Percentiles rank a stretch among this genome's conserved stretches.
Evolutionary conservation across 2,888 invertebrate species (phyloP).

Genomic region (Archips xylosteana): DNA sequence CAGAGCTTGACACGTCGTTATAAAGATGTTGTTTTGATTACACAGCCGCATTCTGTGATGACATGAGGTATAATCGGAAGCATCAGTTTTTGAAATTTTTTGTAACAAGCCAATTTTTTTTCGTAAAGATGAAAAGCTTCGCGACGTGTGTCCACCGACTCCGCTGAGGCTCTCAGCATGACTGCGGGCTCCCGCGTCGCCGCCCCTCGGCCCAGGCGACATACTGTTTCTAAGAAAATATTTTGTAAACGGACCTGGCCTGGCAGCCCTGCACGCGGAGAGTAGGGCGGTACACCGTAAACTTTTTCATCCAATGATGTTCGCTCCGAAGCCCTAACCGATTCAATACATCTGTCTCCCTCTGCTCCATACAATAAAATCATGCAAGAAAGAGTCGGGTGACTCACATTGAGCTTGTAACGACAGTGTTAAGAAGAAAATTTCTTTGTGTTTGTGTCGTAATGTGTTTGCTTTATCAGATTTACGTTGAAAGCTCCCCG

Average conservation of each 20-base stretch:
- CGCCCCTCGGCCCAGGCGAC: slow-evolving; percentile 80
- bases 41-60: slow-evolving; percentile 56
- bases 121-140: slow-evolving; percentile 73
- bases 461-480: slow-evolving; percentile 84
- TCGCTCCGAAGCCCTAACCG: slow-evolving; percentile 50
- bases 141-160: slow-evolving; percentile 82
- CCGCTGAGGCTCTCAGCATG: slow-evolving; percentile 84
- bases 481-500: slow-evolving; percentile 84
- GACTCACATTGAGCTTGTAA: slow-evolving; percentile 55
- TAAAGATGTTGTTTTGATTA: slow-evolving; percentile 63
- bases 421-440: slow-evolving; percentile 71
- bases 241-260: slow-evolving; percentile 63
- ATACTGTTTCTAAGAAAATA: slow-evolving; percentile 81
- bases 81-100: slow-evolving; percentile 70
- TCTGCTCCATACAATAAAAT: slow-evolving; percentile 48
- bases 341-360: slow-evolving; percentile 56
- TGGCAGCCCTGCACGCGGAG: slow-evolving; percentile 70
- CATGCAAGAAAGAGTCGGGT: slow-evolving; percentile 53
- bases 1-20: slow-evolving; percentile 76
- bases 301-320: slow-evolving; percentile 79
- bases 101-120: slow-evolving; percentile 77
- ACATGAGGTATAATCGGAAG: slow-evolving; percentile 55
- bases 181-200: slow-evolving; percentile 84
- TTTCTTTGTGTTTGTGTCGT: slow-evolving; percentile 80
- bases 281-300: slow-evolving; percentile 74